Percentiles rank a stretch among this genome's conserved stretches.
These are phyloP conservation scores for Nomada ferruginata DNA, from an alignment of 2,888 invertebrate species.

Conservation along the genomic window DNA sequence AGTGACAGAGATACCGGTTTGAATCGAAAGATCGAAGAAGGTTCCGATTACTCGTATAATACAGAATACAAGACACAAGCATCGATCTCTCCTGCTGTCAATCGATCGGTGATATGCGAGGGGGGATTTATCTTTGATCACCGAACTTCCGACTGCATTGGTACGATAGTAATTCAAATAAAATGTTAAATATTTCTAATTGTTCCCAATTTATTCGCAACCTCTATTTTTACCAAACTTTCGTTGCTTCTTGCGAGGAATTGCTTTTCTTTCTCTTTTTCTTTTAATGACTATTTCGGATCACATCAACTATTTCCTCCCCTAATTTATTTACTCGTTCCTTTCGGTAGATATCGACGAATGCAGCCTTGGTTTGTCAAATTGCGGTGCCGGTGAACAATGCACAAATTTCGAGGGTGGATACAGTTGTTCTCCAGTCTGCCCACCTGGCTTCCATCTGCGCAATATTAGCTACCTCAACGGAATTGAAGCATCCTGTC, in stretches of 20 bases:
- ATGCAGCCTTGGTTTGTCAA: slow-evolving; percentile 56
- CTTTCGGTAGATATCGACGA: slow-evolving; percentile 71
- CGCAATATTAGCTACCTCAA: neutral
- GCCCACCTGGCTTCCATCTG: slow-evolving; percentile 70
- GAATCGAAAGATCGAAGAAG: slow-evolving; percentile 6
- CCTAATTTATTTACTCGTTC: neutral
- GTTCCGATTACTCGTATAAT: slow-evolving; percentile 20
- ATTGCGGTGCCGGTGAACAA: slow-evolving; percentile 79
- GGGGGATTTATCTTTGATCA: slow-evolving; percentile 56
- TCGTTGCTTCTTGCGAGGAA: too few species aligned
- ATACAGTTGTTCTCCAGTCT: slow-evolving; percentile 73
- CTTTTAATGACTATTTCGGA: neutral
- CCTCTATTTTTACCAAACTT: neutral
- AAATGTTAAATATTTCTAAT: neutral
- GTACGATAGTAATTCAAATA: slow-evolving; percentile 29
- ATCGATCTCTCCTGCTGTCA: slow-evolving; percentile 14
- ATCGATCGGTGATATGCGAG: slow-evolving; percentile 41
- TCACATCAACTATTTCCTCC: neutral
- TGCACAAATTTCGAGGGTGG: slow-evolving; percentile 74
- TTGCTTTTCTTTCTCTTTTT: neutral
- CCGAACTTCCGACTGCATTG: slow-evolving; percentile 47
- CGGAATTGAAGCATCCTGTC: slow-evolving; percentile 52
- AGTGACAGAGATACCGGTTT: neutral
- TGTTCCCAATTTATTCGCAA: neutral
- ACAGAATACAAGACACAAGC: slow-evolving; percentile 82